Conservation (phyloP, 2,113 vertebrate genomes). For the Paradoxurus hermaphroditus region DNA sequence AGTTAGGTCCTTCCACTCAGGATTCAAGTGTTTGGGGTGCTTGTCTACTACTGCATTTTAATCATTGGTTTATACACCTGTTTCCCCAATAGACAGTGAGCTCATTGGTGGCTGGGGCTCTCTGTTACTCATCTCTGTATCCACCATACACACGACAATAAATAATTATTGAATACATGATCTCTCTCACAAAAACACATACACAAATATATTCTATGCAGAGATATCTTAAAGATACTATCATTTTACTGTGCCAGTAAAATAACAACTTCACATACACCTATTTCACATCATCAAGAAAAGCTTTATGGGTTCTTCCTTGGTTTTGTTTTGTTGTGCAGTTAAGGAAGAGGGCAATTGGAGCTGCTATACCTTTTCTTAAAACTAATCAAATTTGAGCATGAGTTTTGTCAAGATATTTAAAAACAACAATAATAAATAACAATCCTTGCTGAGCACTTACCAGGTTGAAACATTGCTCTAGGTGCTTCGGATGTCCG, state of each 20-base stretch:
- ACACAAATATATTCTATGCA: neutral
- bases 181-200: neutral
- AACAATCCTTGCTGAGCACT: neutral
- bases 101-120: neutral
- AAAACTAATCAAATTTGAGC: slow-evolving; percentile 18
- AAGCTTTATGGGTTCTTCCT: neutral
- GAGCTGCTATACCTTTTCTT: neutral
- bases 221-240: neutral
- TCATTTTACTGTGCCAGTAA: neutral
- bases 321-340: neutral
- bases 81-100: neutral
- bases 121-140: neutral
- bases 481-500: neutral
- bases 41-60: accelerated
- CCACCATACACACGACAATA: neutral
- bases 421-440: slow-evolving; percentile 11
- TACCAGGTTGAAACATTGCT: neutral
- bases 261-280: neutral
- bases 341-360: neutral
- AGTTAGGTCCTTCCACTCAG: neutral
- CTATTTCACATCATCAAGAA: neutral
- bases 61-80: neutral
- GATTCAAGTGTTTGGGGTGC: too few relatives aligned
- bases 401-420: neutral
- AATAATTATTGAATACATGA: neutral